Evolutionary conservation across 2,888 invertebrate genomes (phyloP).

Genomic region (Formica aserva): DNA sequence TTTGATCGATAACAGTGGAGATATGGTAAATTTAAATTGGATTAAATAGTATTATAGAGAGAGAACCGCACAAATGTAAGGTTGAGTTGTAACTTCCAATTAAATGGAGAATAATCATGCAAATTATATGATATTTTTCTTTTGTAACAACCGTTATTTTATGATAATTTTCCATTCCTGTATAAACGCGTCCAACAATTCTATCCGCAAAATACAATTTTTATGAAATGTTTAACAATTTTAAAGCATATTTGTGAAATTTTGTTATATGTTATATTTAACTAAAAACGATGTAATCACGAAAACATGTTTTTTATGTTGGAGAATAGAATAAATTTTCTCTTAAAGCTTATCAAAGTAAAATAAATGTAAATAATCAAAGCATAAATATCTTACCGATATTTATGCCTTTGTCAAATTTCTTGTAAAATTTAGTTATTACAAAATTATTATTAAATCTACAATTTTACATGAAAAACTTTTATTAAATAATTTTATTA

Average conservation of each 20-base stretch:
- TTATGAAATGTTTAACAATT: neutral
- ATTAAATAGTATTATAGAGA: neutral
- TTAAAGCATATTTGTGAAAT: neutral
- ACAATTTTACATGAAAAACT: neutral
- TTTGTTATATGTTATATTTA: neutral
- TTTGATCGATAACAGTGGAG: neutral
- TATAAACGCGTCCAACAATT: neutral
- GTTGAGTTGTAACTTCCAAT: neutral
- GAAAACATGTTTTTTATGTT: neutral
- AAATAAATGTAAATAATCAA: neutral
- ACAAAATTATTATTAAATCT: neutral
- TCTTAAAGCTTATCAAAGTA: neutral
- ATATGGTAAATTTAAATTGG: neutral
- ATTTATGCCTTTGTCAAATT: neutral
- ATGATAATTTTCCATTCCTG: constrained; percentile 1
- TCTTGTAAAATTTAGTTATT: constrained; percentile 2
- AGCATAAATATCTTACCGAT: neutral
- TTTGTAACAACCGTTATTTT: neutral
- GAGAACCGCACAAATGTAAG: neutral
- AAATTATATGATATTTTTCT: constrained; percentile 17
- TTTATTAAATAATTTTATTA: neutral
- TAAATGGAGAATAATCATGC: neutral
- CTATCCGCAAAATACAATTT: neutral
- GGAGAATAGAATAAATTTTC: neutral
- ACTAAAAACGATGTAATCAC: neutral